Evolutionary conservation across 2,113 vertebrate genomes (phyloP).

Genomic region (Canis aureus): DNA sequence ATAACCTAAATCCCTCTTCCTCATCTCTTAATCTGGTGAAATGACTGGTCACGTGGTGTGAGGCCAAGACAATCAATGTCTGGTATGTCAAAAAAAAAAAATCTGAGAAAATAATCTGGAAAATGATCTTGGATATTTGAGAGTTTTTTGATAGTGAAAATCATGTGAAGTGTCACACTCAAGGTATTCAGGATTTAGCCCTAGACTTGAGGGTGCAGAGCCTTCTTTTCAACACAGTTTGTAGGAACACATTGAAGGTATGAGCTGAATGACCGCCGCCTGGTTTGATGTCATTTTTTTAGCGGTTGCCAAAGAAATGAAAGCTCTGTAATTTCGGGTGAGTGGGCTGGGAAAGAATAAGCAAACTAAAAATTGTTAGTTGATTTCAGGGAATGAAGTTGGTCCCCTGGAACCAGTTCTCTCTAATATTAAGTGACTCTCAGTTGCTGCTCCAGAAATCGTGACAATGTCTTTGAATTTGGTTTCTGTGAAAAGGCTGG

Average conservation of each 20-base stretch:
- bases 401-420: slow-evolving; percentile 14
- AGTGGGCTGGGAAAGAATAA: slow-evolving; percentile 21
- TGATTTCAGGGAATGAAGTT: slow-evolving; percentile 38
- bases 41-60: background rate
- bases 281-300: slow-evolving; percentile 25
- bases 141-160: background rate
- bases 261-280: background rate
- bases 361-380: slow-evolving; percentile 55
- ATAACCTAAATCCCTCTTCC: background rate
- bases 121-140: background rate
- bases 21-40: background rate
- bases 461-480: slow-evolving; percentile 72
- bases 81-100: background rate
- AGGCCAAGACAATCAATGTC: background rate
- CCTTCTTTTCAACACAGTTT: background rate
- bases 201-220: background rate
- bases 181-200: background rate
- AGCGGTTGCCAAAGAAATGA: slow-evolving; percentile 53
- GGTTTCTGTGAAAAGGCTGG: slow-evolving; percentile 66
- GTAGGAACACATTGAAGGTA: background rate
- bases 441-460: slow-evolving; percentile 59
- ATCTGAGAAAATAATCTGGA: background rate
- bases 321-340: slow-evolving; percentile 67
- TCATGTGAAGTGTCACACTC: background rate
- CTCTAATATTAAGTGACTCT: slow-evolving; percentile 65